phyloP scores from a whole-genome alignment of 1,140 invertebrate species.

The Zaprionus gabonicus region DNA sequence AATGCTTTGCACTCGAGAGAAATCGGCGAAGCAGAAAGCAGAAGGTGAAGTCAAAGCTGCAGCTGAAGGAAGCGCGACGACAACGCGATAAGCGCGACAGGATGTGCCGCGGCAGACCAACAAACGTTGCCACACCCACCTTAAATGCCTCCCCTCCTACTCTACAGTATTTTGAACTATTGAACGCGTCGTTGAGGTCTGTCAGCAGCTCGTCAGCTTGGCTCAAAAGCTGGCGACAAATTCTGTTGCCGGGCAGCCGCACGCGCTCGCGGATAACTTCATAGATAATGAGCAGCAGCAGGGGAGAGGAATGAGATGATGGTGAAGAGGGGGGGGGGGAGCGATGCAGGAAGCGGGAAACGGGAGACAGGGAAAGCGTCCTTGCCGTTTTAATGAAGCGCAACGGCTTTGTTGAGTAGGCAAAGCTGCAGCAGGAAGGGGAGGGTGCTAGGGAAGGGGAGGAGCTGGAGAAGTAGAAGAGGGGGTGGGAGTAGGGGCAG shows the following conservation, averaged over 20 bases:
- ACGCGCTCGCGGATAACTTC: constrained; percentile 65
- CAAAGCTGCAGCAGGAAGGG: neutral
- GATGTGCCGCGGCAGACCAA: constrained; percentile 39
- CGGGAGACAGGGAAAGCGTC: constrained; percentile 35
- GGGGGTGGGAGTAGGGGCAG: neutral
- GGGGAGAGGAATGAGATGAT: neutral
- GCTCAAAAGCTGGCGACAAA: constrained; percentile 43
- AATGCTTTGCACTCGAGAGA: constrained; percentile 36
- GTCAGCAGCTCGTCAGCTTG: constrained; percentile 30
- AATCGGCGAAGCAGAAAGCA: constrained; percentile 42
- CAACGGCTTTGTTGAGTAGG: constrained; percentile 64
- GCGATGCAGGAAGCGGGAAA: neutral
- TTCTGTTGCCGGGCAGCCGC: constrained; percentile 62
- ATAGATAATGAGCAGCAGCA: constrained; percentile 65
- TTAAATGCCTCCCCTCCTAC: neutral
- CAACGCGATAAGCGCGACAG: constrained; percentile 70
- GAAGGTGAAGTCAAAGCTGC: no score
- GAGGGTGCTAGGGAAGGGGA: neutral
- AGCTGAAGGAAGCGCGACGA: constrained; percentile 19
- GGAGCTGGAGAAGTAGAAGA: no score
- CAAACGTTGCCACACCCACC: neutral
- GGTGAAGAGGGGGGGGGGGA: no score
- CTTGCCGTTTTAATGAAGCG: constrained; percentile 83
- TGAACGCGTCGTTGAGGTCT: constrained; percentile 39
- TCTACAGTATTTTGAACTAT: constrained; percentile 51